Evolutionary conservation across 2,113 vertebrate species (phyloP).

Genomic region (Polypterus senegalus): DNA sequence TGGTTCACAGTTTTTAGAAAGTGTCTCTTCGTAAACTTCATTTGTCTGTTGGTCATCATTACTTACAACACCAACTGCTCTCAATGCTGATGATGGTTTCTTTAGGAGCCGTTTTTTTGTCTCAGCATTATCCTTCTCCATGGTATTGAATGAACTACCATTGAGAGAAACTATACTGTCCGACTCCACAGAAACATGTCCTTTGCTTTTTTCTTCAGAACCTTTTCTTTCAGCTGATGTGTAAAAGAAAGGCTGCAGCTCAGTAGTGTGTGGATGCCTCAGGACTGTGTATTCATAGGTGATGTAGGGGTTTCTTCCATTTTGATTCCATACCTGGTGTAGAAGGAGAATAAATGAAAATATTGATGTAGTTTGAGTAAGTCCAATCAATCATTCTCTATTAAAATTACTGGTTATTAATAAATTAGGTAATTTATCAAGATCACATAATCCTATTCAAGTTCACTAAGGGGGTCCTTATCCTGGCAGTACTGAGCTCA

Average conservation of each 20-base stretch:
- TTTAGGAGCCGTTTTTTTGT: constrained; percentile 40
- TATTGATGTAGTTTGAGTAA: too few relatives aligned
- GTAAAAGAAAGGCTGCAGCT: constrained; percentile 60
- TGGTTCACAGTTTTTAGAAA: constrained; percentile 58
- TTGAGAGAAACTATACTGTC: constrained; percentile 52
- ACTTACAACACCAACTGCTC: constrained; percentile 28
- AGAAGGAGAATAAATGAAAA: not conserved
- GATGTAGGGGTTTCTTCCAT: constrained; percentile 83
- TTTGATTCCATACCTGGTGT: constrained; percentile 86
- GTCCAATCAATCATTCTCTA: too few relatives aligned
- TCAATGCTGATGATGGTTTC: constrained; percentile 28
- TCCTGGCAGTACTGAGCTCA: too few relatives aligned
- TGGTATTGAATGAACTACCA: constrained; percentile 45
- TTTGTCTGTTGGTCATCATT: constrained; percentile 73
- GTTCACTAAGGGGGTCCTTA: too few relatives aligned
- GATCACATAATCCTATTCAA: too few relatives aligned
- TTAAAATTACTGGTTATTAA: too few relatives aligned
- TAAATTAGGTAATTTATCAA: too few relatives aligned
- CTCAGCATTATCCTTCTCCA: constrained; percentile 35
- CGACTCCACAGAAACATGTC: constrained; percentile 35
- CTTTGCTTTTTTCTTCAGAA: constrained; percentile 37
- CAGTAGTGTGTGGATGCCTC: constrained; percentile 56
- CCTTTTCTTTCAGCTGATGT: constrained; percentile 56
- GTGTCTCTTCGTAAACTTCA: constrained; percentile 72
- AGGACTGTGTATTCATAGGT: constrained; percentile 89